Conservation (phyloP, 2,113 vertebrate genomes). For the Spea bombifrons region DNA sequence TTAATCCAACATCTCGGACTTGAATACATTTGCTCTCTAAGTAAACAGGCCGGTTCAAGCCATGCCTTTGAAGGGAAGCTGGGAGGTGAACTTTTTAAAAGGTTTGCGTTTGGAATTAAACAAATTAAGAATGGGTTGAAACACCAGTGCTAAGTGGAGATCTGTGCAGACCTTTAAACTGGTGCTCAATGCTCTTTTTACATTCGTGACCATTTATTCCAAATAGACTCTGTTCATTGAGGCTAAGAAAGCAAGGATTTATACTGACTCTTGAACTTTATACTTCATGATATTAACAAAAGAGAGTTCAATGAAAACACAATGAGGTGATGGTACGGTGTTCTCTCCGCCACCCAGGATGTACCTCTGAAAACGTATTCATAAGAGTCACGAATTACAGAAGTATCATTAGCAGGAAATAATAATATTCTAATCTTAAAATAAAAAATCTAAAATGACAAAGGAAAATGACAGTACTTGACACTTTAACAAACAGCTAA, state of each 20-base stretch:
- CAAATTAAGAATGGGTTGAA: conserved; percentile 68
- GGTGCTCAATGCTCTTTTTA: conserved; percentile 51
- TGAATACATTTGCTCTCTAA: conserved; percentile 78
- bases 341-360: background rate
- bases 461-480: too few relatives aligned
- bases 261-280: conserved; percentile 62
- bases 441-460: too few relatives aligned
- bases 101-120: conserved; percentile 76
- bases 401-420: too few relatives aligned
- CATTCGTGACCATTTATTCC: conserved; percentile 52
- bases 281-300: conserved; percentile 55
- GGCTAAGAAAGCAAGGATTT: conserved; percentile 67
- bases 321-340: background rate
- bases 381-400: too few relatives aligned
- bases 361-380: background rate
- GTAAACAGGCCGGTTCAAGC: conserved; percentile 73
- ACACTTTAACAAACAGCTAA: too few relatives aligned
- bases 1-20: conserved; percentile 81
- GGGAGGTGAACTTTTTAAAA: conserved; percentile 68
- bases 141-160: conserved; percentile 59
- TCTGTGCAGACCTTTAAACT: conserved; percentile 50
- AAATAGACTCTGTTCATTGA: conserved; percentile 49
- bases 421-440: too few relatives aligned
- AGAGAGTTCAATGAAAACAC: conserved; percentile 37
- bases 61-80: conserved; percentile 65